phyloP scores from a whole-genome alignment of 2,888 invertebrate genomes.

The Diplolepis rosae region DNA sequence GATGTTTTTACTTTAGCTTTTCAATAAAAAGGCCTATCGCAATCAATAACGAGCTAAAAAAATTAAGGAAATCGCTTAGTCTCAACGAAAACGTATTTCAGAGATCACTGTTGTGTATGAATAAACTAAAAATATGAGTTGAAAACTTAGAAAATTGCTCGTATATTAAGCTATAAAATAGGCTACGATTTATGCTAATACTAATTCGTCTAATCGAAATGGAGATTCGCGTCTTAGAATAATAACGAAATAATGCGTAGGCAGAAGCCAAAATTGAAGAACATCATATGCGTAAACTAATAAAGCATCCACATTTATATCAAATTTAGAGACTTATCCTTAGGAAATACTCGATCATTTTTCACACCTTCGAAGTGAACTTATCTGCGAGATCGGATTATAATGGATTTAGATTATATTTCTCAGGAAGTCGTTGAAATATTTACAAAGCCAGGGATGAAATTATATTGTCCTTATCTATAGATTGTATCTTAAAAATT shows the following conservation, averaged over 20 bases:
- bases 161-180: not conserved
- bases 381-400: conserved; percentile 1
- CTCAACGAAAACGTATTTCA: not conserved
- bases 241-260: not conserved
- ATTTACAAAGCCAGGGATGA: conserved; percentile 17
- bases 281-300: not conserved
- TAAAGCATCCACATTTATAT: not conserved
- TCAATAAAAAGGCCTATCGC: too few species aligned
- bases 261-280: not conserved
- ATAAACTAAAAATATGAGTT: not conserved
- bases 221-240: not conserved
- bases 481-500: conserved; percentile 1
- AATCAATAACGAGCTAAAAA: conserved; percentile 3
- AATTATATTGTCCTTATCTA: not conserved
- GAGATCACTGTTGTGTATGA: not conserved
- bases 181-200: not conserved
- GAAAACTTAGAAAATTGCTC: conserved; percentile 3
- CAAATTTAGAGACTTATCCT: not conserved
- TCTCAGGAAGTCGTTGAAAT: not conserved
- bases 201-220: conserved; percentile 3
- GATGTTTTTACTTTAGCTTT: too few species aligned
- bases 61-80: not conserved
- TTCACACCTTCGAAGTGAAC: not conserved
- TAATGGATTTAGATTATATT: not conserved
- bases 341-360: not conserved